These are phyloP conservation scores for Gymnodraco acuticeps DNA, from an alignment of 2,797 vertebrate species.

Conservation along the genomic window DNA sequence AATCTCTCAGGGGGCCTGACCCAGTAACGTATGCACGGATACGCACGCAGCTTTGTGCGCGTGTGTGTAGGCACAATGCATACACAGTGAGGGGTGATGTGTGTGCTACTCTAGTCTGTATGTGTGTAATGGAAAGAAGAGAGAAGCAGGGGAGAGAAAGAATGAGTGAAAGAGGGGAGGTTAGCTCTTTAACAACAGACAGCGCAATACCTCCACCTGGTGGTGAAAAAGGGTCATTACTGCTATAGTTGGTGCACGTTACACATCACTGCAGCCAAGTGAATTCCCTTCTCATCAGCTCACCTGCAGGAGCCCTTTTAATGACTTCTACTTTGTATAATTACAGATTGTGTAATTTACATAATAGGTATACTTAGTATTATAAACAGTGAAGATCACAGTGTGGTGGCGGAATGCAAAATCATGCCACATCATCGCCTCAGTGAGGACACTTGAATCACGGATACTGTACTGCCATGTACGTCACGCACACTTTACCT, in stretches of 20 bases:
- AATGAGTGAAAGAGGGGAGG: slow-evolving; percentile 19
- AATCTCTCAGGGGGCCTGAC: slow-evolving; percentile 78
- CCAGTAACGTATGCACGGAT: slow-evolving; percentile 54
- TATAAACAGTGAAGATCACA: slow-evolving; percentile 66
- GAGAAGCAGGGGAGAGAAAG: slow-evolving; percentile 14
- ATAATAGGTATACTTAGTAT: slow-evolving; percentile 76
- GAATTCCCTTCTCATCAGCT: slow-evolving; percentile 74
- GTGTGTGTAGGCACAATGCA: slow-evolving; percentile 20
- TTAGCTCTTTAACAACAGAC: background rate
- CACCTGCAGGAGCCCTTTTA: slow-evolving; percentile 78
- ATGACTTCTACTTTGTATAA: slow-evolving; percentile 75
- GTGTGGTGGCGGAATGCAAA: slow-evolving; percentile 42
- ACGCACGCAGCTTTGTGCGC: slow-evolving; percentile 24
- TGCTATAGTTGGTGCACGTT: slow-evolving; percentile 9
- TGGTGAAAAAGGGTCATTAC: slow-evolving; percentile 51
- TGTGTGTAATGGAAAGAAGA: slow-evolving; percentile 36
- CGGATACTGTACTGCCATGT: slow-evolving; percentile 3
- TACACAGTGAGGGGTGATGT: slow-evolving; percentile 19
- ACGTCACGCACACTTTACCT: slow-evolving; percentile 26
- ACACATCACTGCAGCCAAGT: slow-evolving; percentile 57
- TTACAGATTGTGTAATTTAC: slow-evolving; percentile 76
- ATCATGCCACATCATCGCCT: slow-evolving; percentile 51
- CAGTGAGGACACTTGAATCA: slow-evolving; percentile 24
- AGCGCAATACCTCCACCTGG: slow-evolving; percentile 78
- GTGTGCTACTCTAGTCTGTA: slow-evolving; percentile 25